Conservation (phyloP, 2,797 vertebrate species). For the Carcharodon carcharias region DNA sequence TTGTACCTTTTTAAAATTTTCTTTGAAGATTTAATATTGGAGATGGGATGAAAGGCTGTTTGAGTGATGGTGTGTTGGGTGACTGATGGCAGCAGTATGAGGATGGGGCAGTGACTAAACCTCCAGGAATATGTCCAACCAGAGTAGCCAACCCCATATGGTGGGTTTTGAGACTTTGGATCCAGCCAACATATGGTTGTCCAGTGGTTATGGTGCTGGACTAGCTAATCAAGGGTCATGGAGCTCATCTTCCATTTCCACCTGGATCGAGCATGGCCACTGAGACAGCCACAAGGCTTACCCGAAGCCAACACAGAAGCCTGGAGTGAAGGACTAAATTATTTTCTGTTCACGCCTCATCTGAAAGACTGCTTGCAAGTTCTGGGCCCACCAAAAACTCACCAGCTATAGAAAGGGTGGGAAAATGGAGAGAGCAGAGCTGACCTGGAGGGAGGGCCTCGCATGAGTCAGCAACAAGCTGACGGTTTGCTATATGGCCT, state of each 20-base stretch:
- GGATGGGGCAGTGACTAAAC: too few relatives aligned
- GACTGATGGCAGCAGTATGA: too few relatives aligned
- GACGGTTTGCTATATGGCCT: too few relatives aligned
- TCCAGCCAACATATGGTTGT: too few relatives aligned
- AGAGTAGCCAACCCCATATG: too few relatives aligned
- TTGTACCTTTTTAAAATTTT: not conserved
- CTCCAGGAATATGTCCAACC: too few relatives aligned
- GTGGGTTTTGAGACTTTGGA: not conserved
- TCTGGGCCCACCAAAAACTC: not conserved
- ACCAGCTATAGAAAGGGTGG: not conserved
- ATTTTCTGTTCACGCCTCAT: not conserved
- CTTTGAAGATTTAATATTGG: not conserved
- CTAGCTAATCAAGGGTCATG: not conserved
- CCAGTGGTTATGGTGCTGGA: not conserved
- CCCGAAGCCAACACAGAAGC: not conserved
- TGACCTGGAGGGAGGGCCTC: too few relatives aligned
- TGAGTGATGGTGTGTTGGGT: too few relatives aligned
- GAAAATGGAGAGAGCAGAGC: not conserved
- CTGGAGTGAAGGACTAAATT: not conserved
- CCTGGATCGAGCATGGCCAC: not conserved
- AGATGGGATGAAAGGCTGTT: not conserved
- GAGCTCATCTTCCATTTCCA: not conserved
- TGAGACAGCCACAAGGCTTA: not conserved
- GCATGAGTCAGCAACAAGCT: too few relatives aligned
- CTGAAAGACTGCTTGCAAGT: not conserved